Evolutionary conservation across 1,140 invertebrate species (phyloP).

Genomic region (Drosophila bipectinata): DNA sequence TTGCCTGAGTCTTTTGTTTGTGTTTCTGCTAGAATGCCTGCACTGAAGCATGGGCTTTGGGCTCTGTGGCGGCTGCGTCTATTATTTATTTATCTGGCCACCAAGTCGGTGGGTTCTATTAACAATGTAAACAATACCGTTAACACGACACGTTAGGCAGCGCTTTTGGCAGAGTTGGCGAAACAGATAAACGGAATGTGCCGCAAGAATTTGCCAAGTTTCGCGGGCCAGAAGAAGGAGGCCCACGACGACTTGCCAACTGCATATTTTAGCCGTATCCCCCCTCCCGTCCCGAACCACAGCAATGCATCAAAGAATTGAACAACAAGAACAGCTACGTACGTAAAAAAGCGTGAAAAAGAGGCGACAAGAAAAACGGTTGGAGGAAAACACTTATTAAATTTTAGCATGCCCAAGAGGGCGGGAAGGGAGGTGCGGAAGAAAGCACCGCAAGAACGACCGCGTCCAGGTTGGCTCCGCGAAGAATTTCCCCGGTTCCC

Average conservation of each 20-base stretch:
- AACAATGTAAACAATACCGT: constrained; percentile 79
- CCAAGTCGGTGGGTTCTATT: constrained; percentile 67
- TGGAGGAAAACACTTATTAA: constrained; percentile 78
- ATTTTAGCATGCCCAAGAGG: constrained; percentile 67
- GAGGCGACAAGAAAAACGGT: constrained; percentile 65
- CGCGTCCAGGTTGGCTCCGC: constrained; percentile 21
- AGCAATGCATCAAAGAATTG: constrained; percentile 58
- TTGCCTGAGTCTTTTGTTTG: constrained; percentile 75
- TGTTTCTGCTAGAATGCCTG: constrained; percentile 35
- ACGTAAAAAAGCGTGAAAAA: constrained; percentile 54
- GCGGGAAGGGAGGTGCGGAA: not conserved
- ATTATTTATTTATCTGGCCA: constrained; percentile 75
- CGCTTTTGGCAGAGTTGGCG: constrained; percentile 14
- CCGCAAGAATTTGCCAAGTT: constrained; percentile 55
- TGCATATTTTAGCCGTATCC: constrained; percentile 42
- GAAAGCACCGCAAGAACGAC: constrained; percentile 41
- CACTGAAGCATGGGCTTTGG: constrained; percentile 55
- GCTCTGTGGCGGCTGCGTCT: constrained; percentile 39
- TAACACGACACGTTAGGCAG: constrained; percentile 56
- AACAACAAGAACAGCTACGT: constrained; percentile 45
- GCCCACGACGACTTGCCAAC: constrained; percentile 34
- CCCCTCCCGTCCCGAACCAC: not conserved
- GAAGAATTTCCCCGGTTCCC: constrained; percentile 25
- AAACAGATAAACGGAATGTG: constrained; percentile 51
- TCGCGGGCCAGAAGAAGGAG: constrained; percentile 1